Evolutionary conservation across 2,113 vertebrate genomes (phyloP), one percentile per base, ranked within the genome.

Genomic region (Cyphomyrus plagiostoma): DNA sequence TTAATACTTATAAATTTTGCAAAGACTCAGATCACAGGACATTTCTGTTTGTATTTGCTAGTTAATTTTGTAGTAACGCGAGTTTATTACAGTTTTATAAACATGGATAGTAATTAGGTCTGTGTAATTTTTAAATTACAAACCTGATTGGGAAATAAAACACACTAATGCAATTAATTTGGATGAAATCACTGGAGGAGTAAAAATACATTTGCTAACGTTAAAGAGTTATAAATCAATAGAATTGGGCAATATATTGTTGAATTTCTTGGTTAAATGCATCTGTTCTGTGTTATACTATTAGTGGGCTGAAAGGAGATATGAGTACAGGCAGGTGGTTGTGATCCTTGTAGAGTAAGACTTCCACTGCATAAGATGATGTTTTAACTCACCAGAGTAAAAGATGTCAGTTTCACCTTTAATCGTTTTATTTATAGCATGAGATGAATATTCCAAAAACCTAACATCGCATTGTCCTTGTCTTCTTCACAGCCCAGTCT

Each of bases 341-440:
- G 39, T 42, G 35, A 39, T 49, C 3, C 46, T 50, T 26, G 30
- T 48, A 56, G 10, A 90, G 5, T 50, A 50, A 56, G 35, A 52
- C 23, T 80, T 89, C 23, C 89, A 89, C 84, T 26, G 56, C 62
- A 50, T 58, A 87, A 90, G n/a, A 26, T 49, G 86, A 80, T 49
- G 83, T 8, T 82, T 30, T 89, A 23, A 10, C 45, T 88, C 88
- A 35, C n/a, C 84, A 52, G 3, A 52, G 46, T 30, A 10, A 52
- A 52, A 86, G 39, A 84, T 48, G 45, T 49, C n/a, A 82, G 42
- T 82, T 45, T 45, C 77, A 19, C 39, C 77, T 82, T 45, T 82
- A 45, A 45, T 45, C 15, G 1, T 21, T 45, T 45, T 13, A 70
- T 70, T 70, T 30, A 66, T 26, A 66, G 23, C 30, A n/a, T 30